These are phyloP conservation scores for Agrotis clavis DNA, from an alignment of 2,888 invertebrate species.

Conservation along the genomic window DNA sequence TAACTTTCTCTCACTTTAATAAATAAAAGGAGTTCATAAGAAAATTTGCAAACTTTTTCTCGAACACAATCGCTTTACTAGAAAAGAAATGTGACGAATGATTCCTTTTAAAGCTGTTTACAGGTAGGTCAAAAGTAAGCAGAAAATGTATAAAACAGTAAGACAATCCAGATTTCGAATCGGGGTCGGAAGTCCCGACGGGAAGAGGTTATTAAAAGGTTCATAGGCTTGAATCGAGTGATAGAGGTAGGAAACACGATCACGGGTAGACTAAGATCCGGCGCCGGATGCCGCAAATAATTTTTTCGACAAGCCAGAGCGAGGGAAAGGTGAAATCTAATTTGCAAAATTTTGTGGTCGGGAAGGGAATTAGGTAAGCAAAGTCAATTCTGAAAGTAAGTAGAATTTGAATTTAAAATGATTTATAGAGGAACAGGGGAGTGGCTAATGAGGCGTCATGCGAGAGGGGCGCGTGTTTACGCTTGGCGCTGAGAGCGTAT, in stretches of 20 bases:
- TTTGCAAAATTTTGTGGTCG: constrained; percentile 88
- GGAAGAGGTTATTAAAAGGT: constrained; percentile 68
- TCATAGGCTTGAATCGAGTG: constrained; percentile 65
- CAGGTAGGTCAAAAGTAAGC: not conserved
- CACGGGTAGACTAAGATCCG: constrained; percentile 75
- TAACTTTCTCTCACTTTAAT: not conserved
- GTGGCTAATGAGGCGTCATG: constrained; percentile 91
- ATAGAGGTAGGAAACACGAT: constrained; percentile 75
- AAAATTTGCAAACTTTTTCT: constrained; percentile 1
- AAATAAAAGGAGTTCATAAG: not conserved
- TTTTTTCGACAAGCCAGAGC: constrained; percentile 80
- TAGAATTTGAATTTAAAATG: constrained; percentile 91
- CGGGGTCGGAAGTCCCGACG: constrained; percentile 49
- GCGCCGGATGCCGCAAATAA: constrained; percentile 80
- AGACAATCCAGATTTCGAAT: constrained; percentile 20
- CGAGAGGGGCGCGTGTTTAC: constrained; percentile 89
- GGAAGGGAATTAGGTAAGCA: constrained; percentile 88
- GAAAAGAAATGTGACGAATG: not conserved
- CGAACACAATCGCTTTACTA: not conserved
- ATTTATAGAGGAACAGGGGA: constrained; percentile 89
- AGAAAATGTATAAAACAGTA: not conserved
- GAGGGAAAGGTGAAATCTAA: constrained; percentile 86
- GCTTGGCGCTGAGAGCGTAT: constrained; percentile 78
- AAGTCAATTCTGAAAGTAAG: constrained; percentile 90
- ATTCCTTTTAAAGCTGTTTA: not conserved